A percentile compares a stretch with the other conserved stretches of the same genome.
These are phyloP conservation scores for Drosophila ficusphila DNA, from an alignment of 1,140 invertebrate species.

Conservation along the genomic window DNA sequence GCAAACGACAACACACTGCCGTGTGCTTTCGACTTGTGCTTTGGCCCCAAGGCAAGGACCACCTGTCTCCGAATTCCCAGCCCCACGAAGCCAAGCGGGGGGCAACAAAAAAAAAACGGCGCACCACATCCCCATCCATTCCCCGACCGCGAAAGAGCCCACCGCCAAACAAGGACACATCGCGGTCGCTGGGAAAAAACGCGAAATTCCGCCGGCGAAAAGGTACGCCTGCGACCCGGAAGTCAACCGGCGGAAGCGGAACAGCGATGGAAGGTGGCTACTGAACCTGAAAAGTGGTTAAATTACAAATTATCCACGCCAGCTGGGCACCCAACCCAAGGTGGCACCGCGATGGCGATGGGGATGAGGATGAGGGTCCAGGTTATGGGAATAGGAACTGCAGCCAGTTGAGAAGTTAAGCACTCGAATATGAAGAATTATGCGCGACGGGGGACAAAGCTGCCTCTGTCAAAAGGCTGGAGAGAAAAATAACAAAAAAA, in stretches of 20 bases:
- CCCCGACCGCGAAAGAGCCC: background rate
- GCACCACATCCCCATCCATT: background rate
- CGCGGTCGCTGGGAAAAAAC: constrained; percentile 40
- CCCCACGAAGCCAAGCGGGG: background rate
- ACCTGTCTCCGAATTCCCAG: constrained; percentile 2
- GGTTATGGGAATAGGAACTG: constrained; percentile 14
- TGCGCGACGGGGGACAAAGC: constrained; percentile 71
- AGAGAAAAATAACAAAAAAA: constrained; percentile 29
- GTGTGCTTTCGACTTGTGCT: background rate
- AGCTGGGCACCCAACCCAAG: constrained; percentile 55
- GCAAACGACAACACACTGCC: constrained; percentile 30
- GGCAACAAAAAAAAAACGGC: background rate
- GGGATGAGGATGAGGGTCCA: constrained; percentile 36
- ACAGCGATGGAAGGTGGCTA: constrained; percentile 63
- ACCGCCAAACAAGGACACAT: constrained; percentile 37
- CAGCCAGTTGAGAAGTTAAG: constrained; percentile 62
- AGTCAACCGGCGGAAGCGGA: constrained; percentile 48
- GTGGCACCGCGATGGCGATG: too few relatives aligned
- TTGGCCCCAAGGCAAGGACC: constrained; percentile 8
- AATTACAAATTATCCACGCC: constrained; percentile 84
- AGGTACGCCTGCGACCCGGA: constrained; percentile 30
- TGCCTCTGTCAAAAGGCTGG: background rate
- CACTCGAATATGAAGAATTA: constrained; percentile 78
- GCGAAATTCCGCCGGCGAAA: constrained; percentile 43
- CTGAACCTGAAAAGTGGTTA: constrained; percentile 84